phyloP scores from a whole-genome alignment of 1,140 invertebrate genomes.

The Ceratina calcarata region DNA sequence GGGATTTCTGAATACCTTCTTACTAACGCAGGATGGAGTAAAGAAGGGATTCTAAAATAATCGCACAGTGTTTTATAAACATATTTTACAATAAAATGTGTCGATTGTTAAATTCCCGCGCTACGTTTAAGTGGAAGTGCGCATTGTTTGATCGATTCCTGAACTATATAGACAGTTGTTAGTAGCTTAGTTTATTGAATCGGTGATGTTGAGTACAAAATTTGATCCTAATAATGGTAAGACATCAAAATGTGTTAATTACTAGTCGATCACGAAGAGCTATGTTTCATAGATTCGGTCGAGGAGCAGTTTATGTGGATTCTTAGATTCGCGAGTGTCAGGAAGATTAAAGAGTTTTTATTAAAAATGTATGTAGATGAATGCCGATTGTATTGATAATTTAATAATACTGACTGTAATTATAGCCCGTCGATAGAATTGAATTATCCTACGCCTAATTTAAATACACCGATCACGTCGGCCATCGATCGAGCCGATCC shows the following conservation, averaged over 20 bases:
- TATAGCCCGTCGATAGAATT: constrained; percentile 52
- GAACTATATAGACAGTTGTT: too few species aligned
- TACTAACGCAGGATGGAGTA: not conserved
- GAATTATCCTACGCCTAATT: constrained; percentile 54
- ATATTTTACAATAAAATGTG: not conserved
- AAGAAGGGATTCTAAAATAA: not conserved
- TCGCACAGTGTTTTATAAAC: not conserved
- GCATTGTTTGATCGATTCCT: constrained; percentile 43
- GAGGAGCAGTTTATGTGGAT: constrained; percentile 60
- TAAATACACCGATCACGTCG: constrained; percentile 75
- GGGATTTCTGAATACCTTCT: not conserved
- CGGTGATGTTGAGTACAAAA: not conserved
- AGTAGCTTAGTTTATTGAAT: not conserved
- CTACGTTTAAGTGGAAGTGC: not conserved
- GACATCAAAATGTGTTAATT: too few species aligned
- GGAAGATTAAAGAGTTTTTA: constrained; percentile 48
- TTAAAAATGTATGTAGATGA: constrained; percentile 33
- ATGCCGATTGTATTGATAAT: not conserved
- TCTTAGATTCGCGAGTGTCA: constrained; percentile 42
- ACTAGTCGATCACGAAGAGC: not conserved
- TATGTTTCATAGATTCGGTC: not conserved
- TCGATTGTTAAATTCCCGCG: not conserved
- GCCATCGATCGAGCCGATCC: constrained; percentile 76
- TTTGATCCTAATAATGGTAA: constrained; percentile 7
- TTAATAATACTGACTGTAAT: not conserved